phyloP scores from a whole-genome alignment of 2,797 vertebrate genomes.

The Amniataba percoides region DNA sequence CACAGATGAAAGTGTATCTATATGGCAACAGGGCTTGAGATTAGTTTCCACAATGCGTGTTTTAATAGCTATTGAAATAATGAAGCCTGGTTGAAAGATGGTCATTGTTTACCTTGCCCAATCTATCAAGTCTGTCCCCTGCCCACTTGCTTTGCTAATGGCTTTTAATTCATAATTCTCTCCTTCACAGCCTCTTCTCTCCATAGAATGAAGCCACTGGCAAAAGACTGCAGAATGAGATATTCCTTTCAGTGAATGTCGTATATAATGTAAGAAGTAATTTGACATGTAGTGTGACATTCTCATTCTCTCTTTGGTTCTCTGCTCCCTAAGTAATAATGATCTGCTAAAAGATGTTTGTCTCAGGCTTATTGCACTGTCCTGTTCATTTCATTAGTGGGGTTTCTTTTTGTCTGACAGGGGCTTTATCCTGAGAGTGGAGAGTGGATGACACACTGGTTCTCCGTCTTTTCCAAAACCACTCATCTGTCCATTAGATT shows the following conservation, averaged over 20 bases:
- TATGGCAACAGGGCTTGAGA: not conserved
- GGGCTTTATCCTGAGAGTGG: slow-evolving; percentile 57
- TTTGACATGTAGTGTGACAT: slow-evolving; percentile 68
- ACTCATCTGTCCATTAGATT: slow-evolving; percentile 80
- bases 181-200: slow-evolving; percentile 34
- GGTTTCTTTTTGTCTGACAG: slow-evolving; percentile 24
- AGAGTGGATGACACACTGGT: slow-evolving; percentile 70
- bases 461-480: slow-evolving; percentile 61
- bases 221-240: slow-evolving; percentile 46
- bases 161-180: slow-evolving; percentile 63
- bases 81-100: slow-evolving; percentile 47
- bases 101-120: slow-evolving; percentile 47
- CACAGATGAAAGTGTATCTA: slow-evolving; percentile 6
- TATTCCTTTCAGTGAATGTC: slow-evolving; percentile 60
- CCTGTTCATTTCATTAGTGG: slow-evolving; percentile 69
- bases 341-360: slow-evolving; percentile 75
- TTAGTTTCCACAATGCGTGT: slow-evolving; percentile 24
- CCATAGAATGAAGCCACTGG: slow-evolving; percentile 47
- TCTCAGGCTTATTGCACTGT: slow-evolving; percentile 72
- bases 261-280: slow-evolving; percentile 60
- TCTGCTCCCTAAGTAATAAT: slow-evolving; percentile 65
- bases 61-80: slow-evolving; percentile 56
- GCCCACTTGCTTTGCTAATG: slow-evolving; percentile 58
- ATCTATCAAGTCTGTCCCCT: slow-evolving; percentile 42
- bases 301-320: slow-evolving; percentile 61